Evolutionary conservation across 2,113 vertebrate species (phyloP).

Genomic region (Gallinago paraguaiae): DNA sequence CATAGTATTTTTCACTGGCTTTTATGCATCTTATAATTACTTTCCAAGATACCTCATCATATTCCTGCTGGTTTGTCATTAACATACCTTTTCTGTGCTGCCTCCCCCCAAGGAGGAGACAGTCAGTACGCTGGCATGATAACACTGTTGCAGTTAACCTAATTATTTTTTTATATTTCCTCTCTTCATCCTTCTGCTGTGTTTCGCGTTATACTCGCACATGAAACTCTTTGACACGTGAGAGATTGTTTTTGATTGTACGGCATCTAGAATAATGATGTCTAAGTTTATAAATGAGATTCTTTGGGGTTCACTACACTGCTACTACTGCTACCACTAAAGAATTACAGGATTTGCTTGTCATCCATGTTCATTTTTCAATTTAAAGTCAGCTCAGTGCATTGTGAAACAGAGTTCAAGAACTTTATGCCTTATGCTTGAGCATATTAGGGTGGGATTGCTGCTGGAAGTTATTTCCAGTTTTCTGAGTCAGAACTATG

Average conservation of each 20-base stretch:
- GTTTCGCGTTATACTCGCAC: not conserved
- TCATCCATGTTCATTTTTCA: not conserved
- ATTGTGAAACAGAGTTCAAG: not conserved
- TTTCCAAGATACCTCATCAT: not conserved
- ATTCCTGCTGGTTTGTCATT: constrained; percentile 29
- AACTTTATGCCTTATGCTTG: not conserved
- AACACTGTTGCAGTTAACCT: not conserved
- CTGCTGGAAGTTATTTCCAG: not conserved
- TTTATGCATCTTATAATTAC: not conserved
- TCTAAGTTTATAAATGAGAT: not conserved
- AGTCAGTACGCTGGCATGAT: not conserved
- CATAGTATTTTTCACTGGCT: constrained; percentile 9
- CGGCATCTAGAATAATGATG: not conserved
- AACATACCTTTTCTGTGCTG: constrained; percentile 13
- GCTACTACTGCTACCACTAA: not conserved
- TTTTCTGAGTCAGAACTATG: not conserved
- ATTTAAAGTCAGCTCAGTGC: not conserved
- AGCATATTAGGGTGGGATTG: not conserved
- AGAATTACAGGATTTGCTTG: not conserved
- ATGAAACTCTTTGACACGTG: not conserved
- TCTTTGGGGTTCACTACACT: not conserved
- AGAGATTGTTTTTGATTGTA: not conserved
- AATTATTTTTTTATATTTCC: not conserved
- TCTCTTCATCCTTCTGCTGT: not conserved
- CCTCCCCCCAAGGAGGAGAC: not conserved